Conservation (phyloP, 2,888 invertebrate genomes). For the Metopia argyrocephala region DNA sequence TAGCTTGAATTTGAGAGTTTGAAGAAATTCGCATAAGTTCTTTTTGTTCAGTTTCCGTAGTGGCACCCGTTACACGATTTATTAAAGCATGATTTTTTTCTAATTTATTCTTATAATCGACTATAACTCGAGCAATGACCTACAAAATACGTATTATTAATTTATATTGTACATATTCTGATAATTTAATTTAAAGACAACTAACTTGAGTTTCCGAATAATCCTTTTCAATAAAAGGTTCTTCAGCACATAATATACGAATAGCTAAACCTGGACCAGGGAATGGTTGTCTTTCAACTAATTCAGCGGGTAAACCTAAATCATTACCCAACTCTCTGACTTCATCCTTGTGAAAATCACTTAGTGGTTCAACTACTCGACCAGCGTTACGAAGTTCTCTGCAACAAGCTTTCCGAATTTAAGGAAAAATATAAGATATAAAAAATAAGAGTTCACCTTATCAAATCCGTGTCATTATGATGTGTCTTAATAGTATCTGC, state of each 20-base stretch:
- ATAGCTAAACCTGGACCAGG: constrained; percentile 99
- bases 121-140: constrained; percentile 96
- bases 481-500: constrained; percentile 99
- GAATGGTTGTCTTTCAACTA: constrained; percentile 98
- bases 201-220: constrained; percentile 94
- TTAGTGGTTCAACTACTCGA: constrained; percentile 97
- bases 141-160: constrained; percentile 68
- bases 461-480: constrained; percentile 98
- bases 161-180: not conserved
- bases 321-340: constrained; percentile 92
- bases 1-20: constrained; percentile 87
- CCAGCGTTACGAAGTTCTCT: constrained; percentile 86
- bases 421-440: not conserved
- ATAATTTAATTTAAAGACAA: not conserved
- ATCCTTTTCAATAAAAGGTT: constrained; percentile 95
- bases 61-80: constrained; percentile 90
- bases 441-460: constrained; percentile 80
- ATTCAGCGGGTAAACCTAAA: constrained; percentile 90
- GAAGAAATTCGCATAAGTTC: constrained; percentile 87
- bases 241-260: constrained; percentile 95
- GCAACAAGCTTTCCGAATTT: constrained; percentile 1
- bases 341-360: constrained; percentile 99
- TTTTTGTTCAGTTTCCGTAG: constrained; percentile 85
- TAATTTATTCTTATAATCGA: constrained; percentile 93
- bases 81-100: constrained; percentile 95